Conservation (phyloP, 1,140 invertebrate species). For the Ruditapes philippinarum region DNA sequence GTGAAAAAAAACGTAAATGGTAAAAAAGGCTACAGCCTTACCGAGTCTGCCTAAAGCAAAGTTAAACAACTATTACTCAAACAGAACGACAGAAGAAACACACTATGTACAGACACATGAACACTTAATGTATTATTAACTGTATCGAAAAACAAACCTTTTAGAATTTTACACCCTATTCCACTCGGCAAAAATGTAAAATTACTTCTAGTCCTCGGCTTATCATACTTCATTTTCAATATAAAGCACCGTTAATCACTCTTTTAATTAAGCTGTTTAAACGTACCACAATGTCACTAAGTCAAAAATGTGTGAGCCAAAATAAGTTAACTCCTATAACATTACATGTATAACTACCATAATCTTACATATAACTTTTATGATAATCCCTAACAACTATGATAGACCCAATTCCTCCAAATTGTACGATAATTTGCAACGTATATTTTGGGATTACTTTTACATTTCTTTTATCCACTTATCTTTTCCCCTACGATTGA, state of each 20-base stretch:
- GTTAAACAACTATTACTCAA: no score
- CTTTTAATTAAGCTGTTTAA: no score
- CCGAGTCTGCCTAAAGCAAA: neutral
- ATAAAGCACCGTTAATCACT: neutral
- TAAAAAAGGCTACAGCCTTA: no score
- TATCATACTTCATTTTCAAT: neutral
- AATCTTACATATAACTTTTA: neutral
- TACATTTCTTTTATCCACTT: neutral
- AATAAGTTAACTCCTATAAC: neutral
- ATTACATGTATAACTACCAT: neutral
- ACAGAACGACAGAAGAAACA: no score
- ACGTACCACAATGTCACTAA: no score
- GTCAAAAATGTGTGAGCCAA: no score
- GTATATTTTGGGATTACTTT: neutral
- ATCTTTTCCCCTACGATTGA: neutral
- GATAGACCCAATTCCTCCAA: no score
- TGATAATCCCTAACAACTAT: neutral
- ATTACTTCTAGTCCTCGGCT: neutral
- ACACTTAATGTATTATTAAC: no score
- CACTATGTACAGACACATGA: no score
- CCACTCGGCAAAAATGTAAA: slow-evolving; percentile 27
- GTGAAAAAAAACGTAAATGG: no score
- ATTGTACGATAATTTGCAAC: no score
- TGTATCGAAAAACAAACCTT: slow-evolving; percentile 45
- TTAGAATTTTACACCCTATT: slow-evolving; percentile 23